Base-by-base conservation (phyloP, 2,888 invertebrate species). In the Cephus pygmeus region DNA sequence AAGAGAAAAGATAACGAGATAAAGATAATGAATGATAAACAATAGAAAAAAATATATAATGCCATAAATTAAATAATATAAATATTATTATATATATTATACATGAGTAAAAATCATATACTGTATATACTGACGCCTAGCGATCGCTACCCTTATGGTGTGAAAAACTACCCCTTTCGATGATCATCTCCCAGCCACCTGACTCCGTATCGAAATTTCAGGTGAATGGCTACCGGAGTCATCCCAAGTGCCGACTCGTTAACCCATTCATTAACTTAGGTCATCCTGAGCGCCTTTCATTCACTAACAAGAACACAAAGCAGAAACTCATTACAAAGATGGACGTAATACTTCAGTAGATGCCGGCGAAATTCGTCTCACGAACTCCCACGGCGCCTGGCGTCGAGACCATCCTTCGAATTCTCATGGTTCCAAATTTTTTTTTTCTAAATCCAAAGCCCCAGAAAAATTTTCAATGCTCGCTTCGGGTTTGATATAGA, bases 91-190 rank as follows among this genome's bases (percentile, higher is more conserved):
- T 68, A 31, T 15, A 30, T 40, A 75, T n/a, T 23, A 11, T 1
- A 73, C 34, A 69, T 30, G n/a, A 77, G 12, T 68, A 3, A 35
- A 69, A 73, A 73, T 56, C 69, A 33, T 73, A 75, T 75, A 75
- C 56, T 31, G 1, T 31, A 31, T 31, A 31, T 73, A 69, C 11
- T 2, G 31, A 75, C 30, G 30, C 79, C 75, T 79, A 73, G 81
- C 77, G 83, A 83, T 85, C 87, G 86, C 85, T 87, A 82, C 83
- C 88, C 88, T 88, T 88, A 88, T 88, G 88, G 88, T 87, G 87
- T 87, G 81, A 85, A 86, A 56, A 83, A 80, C 76, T 73, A 79
- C 76, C 79, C 79, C 79, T 73, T 78, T 79, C 36, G 73, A 33
- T 35, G 74, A 30, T 35, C 12, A 31, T 74, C 74, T n/a, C 35